Conservation (phyloP, 2,888 invertebrate genomes). For the Odontocolon sp. region DNA sequence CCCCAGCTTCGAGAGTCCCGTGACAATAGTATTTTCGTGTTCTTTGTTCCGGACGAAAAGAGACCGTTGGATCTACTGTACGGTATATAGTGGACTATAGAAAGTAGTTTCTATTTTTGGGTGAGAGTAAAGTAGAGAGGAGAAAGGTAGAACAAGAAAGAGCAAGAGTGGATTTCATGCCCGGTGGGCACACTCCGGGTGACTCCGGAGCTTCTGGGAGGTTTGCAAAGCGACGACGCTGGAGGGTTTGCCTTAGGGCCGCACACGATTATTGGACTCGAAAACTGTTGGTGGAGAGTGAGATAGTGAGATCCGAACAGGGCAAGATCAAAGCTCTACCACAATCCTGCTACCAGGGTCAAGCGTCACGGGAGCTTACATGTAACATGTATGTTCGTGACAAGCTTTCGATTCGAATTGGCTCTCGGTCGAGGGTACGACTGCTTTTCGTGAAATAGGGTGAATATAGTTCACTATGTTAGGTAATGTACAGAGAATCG, state of each 20-base stretch:
- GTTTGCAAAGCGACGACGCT: conserved; percentile 33
- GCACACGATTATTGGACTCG: conserved; percentile 44
- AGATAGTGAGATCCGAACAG: conserved; percentile 5
- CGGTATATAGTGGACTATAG: not conserved
- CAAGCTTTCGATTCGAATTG: conserved; percentile 46
- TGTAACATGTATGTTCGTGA: conserved; percentile 28
- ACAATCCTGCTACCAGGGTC: conserved; percentile 7
- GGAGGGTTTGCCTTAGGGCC: conserved; percentile 11
- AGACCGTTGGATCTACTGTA: conserved; percentile 15
- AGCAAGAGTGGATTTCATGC: conserved; percentile 52
- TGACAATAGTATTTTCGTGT: conserved; percentile 58
- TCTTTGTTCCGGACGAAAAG: conserved; percentile 51
- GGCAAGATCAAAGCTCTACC: conserved; percentile 50
- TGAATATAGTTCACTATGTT: not conserved
- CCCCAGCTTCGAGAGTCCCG: conserved; percentile 30
- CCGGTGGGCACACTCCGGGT: conserved; percentile 36
- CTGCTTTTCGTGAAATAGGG: conserved; percentile 17
- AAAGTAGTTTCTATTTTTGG: conserved; percentile 47
- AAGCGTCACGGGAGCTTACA: conserved; percentile 27
- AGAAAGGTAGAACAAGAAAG: conserved; percentile 34
- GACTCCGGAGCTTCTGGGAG: conserved; percentile 29
- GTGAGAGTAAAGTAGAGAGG: not conserved
- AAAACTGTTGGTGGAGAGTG: conserved; percentile 14
- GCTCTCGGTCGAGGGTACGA: conserved; percentile 18
- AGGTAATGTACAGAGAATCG: not conserved